A percentile compares a stretch with the other conserved stretches of the same genome.
Evolutionary conservation across 2,797 vertebrate species (phyloP).

Genomic region (Protosalanx chinensis): DNA sequence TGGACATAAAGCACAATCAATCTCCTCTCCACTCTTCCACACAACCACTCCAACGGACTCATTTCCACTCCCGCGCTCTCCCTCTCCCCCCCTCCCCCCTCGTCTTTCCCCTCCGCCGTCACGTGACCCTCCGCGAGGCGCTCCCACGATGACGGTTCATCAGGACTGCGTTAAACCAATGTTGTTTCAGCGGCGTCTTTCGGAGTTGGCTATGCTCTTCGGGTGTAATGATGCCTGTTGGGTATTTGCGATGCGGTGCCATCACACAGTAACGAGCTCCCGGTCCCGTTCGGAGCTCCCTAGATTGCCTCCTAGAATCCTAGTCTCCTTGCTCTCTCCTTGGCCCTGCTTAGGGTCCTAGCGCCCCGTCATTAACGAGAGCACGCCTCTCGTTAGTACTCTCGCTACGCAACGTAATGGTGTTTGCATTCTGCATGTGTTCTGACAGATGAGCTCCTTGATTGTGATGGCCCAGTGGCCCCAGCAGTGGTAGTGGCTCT

Average conservation of each 20-base stretch:
- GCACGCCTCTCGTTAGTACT: background rate
- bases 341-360: background rate
- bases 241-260: constrained; percentile 62
- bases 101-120: constrained; percentile 30
- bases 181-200: constrained; percentile 57
- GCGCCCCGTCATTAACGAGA: background rate
- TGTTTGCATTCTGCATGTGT: constrained; percentile 24
- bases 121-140: background rate
- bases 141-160: constrained; percentile 62
- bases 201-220: constrained; percentile 19
- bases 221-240: constrained; percentile 69
- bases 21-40: constrained; percentile 11
- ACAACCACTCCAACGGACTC: constrained; percentile 3
- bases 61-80: background rate
- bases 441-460: constrained; percentile 53
- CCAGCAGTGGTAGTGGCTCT: constrained; percentile 31
- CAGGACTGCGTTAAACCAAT: constrained; percentile 63
- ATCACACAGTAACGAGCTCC: constrained; percentile 58
- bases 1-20: background rate
- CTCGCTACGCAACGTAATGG: background rate
- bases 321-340: background rate
- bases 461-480: constrained; percentile 39
- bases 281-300: constrained; percentile 25
- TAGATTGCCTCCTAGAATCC: constrained; percentile 1
- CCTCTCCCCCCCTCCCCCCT: background rate